Base-by-base conservation (phyloP, 92 coral and sea anemone genomes). In the Pocillopora grandis region DNA sequence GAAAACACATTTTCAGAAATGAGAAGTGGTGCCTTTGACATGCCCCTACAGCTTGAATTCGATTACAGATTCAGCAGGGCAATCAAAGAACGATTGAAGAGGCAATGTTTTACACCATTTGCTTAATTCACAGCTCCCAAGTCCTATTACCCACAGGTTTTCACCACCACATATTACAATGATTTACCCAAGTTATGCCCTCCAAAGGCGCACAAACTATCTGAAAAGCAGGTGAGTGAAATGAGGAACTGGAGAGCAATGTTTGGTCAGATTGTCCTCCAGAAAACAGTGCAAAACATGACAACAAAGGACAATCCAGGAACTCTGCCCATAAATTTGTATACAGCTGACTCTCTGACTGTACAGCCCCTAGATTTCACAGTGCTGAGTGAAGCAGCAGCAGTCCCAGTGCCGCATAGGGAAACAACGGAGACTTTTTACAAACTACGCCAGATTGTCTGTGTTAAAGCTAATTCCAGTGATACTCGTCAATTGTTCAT, bases 211-310 rank as follows among this genome's bases (percentile, higher is more conserved):
- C 85, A 67, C 79, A 67, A 83, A 27, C 67, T 87, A 19, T 76
- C 93, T 70, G 85, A 77, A 63, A 63, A 55, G 77, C 86, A 87
- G 80, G 88, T 87, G 66, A 48, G 67, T 70, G 81, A 90, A 60
- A 86, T 90, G 83, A 90, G 90, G 67, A 80, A 85, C 76, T 89
- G 92, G 90, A 72, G 92, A 31, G 84, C 86, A 60, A 76, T 79
- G 90, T 82, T 86, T 87, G 93, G 93, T 58, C 93, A 90, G 93
- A 90, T 90, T 77, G 93, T 90, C 85, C 90, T 88, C 65, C 90
- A 90, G 88, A 90, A 86, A 67, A 90, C 90, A 78, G 91, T 90
- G n/a, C 86, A 87, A 8, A 90, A 87, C 83, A 87, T 90, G 93
- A 90, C 83, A 27, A 84, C 72, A 84, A 75, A 83, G 83, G 70